These are phyloP conservation scores for Andrena chrysosceles DNA, from an alignment of 2,888 invertebrate species.

Conservation along the genomic window DNA sequence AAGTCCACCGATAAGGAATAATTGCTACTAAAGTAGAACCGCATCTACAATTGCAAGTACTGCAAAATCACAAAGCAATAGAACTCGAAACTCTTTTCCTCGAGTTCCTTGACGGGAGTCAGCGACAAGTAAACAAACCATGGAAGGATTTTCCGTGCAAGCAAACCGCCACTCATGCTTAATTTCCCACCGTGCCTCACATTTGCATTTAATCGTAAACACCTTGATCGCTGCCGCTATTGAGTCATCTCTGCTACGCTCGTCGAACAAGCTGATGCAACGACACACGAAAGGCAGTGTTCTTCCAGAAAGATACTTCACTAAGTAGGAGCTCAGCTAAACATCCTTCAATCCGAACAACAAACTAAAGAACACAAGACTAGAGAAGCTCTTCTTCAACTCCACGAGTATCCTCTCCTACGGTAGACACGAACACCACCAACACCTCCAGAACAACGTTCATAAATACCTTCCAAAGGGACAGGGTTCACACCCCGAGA, in stretches of 20 bases:
- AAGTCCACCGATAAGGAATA: neutral
- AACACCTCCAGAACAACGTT: no score
- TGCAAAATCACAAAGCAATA: neutral
- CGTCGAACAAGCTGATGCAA: conserved; percentile 23
- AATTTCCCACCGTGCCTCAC: conserved; percentile 18
- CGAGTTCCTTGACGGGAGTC: neutral
- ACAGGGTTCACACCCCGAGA: no score
- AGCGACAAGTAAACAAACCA: neutral
- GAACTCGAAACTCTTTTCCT: neutral
- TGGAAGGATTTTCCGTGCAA: neutral
- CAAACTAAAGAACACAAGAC: no score
- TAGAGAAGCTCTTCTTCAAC: no score
- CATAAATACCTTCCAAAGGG: no score
- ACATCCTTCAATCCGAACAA: neutral
- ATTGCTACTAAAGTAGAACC: neutral
- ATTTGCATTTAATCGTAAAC: conserved; percentile 37
- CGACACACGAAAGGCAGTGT: conserved; percentile 10
- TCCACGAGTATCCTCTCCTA: no score
- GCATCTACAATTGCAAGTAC: neutral
- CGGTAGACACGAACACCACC: no score
- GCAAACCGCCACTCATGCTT: conserved; percentile 6
- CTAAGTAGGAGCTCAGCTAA: neutral
- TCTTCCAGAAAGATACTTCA: neutral
- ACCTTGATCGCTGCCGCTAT: conserved; percentile 22
- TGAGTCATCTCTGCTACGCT: conserved; percentile 19